phyloP scores from a whole-genome alignment of 2,888 invertebrate species.

The Dorcus hopei region DNA sequence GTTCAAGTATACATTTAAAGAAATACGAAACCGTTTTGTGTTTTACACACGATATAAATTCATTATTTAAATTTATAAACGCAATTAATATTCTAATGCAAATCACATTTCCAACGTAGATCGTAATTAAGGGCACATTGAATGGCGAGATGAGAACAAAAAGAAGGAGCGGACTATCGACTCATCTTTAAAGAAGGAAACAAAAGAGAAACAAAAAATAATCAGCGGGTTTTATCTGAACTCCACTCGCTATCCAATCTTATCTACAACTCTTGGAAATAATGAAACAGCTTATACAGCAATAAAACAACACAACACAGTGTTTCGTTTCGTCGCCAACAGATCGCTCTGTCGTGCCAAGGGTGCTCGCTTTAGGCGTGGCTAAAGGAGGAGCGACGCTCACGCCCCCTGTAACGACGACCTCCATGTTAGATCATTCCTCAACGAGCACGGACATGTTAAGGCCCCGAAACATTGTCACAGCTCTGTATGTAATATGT shows the following conservation, averaged over 20 bases:
- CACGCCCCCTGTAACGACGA: slow-evolving; percentile 40
- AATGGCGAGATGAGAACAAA: too few species aligned
- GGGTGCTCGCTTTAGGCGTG: slow-evolving; percentile 35
- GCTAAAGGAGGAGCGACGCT: slow-evolving; percentile 39
- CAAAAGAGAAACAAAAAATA: slow-evolving; percentile 22
- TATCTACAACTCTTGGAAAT: slow-evolving; percentile 43
- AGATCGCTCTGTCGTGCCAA: slow-evolving; percentile 44
- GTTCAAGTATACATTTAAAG: too few species aligned
- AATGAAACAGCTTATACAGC: slow-evolving; percentile 45
- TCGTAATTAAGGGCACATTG: too few species aligned
- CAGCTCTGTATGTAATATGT: slow-evolving; percentile 36
- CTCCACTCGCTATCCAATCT: slow-evolving; percentile 40
- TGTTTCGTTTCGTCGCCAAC: slow-evolving; percentile 37
- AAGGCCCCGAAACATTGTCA: slow-evolving; percentile 42
- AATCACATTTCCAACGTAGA: too few species aligned
- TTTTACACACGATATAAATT: too few species aligned
- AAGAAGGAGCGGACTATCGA: slow-evolving; percentile 5
- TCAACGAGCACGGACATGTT: slow-evolving; percentile 36
- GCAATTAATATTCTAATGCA: too few species aligned
- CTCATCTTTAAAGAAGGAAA: slow-evolving; percentile 8
- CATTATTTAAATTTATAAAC: too few species aligned
- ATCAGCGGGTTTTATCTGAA: slow-evolving; percentile 36
- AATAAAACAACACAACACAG: slow-evolving; percentile 40
- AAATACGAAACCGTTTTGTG: too few species aligned
- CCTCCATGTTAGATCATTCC: slow-evolving; percentile 49